A percentile compares a stretch with the other conserved stretches of the same genome.
Conservation (phyloP, 2,113 vertebrate species). For the Lampris incognitus region DNA sequence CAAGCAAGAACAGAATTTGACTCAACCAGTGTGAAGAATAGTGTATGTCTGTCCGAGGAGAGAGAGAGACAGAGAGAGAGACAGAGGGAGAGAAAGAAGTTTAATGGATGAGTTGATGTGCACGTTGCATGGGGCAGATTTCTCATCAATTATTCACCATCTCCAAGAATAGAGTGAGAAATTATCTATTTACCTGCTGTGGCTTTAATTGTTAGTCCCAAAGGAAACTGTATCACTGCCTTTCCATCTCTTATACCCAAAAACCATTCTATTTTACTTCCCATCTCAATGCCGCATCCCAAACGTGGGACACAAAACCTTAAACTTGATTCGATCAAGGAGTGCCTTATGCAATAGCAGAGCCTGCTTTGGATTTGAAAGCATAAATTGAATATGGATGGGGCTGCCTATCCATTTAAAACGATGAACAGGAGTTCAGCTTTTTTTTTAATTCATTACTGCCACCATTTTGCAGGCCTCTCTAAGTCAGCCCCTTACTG, state of each 20-base stretch:
- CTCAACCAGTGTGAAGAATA: background rate
- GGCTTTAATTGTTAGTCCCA: slow-evolving; percentile 33
- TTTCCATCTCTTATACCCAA: background rate
- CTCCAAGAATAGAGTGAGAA: background rate
- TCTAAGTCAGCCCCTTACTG: background rate
- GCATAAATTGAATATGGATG: background rate
- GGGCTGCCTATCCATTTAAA: background rate
- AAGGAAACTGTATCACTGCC: background rate
- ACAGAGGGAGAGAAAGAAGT: background rate
- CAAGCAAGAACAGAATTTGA: background rate
- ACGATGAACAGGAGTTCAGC: background rate
- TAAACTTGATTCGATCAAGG: background rate
- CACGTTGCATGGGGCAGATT: slow-evolving; percentile 1
- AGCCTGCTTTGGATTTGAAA: background rate
- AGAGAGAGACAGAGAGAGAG: no score
- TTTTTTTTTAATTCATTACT: background rate
- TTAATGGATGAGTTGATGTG: background rate
- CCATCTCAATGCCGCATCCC: slow-evolving; percentile 3
- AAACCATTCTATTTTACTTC: slow-evolving; percentile 19
- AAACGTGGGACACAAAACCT: slow-evolving; percentile 2
- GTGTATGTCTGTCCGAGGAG: background rate
- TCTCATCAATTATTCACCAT: slow-evolving; percentile 55
- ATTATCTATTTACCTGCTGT: background rate
- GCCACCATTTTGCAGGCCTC: background rate
- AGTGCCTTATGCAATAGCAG: background rate